Evolutionary conservation across 2,113 vertebrate species (phyloP).

Genomic region (Asarcornis scutulata): DNA sequence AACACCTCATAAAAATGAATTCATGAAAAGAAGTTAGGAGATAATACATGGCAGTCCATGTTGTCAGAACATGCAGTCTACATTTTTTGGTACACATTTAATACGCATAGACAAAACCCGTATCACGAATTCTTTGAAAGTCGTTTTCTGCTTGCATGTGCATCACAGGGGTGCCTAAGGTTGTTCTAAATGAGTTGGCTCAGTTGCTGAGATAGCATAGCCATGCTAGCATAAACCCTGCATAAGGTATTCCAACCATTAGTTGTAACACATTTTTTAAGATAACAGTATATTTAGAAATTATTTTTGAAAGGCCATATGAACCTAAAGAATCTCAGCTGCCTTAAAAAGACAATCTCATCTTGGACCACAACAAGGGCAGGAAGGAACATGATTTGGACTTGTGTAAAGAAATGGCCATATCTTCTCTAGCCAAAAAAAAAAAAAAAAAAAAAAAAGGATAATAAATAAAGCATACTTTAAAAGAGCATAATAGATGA

Average conservation of each 20-base stretch:
- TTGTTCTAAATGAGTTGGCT: background rate
- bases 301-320: background rate
- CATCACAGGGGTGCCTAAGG: background rate
- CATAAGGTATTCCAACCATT: background rate
- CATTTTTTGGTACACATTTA: background rate
- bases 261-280: slow-evolving; percentile 1
- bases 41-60: background rate
- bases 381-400: background rate
- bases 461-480: background rate
- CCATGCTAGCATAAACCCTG: background rate
- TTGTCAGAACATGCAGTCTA: background rate
- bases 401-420: background rate
- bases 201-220: background rate
- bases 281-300: background rate
- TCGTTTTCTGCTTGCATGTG: background rate
- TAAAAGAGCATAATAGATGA: background rate
- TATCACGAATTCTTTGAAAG: background rate
- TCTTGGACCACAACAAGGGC: background rate
- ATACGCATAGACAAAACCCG: background rate
- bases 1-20: background rate
- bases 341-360: background rate
- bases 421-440: background rate
- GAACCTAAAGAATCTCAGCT: background rate
- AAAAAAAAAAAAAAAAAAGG: background rate
- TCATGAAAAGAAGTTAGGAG: background rate